A percentile compares a stretch with the other conserved stretches of the same genome.
These are phyloP conservation scores for Pseudopodoces humilis DNA, from an alignment of 2,113 vertebrate genomes.

Conservation along the genomic window DNA sequence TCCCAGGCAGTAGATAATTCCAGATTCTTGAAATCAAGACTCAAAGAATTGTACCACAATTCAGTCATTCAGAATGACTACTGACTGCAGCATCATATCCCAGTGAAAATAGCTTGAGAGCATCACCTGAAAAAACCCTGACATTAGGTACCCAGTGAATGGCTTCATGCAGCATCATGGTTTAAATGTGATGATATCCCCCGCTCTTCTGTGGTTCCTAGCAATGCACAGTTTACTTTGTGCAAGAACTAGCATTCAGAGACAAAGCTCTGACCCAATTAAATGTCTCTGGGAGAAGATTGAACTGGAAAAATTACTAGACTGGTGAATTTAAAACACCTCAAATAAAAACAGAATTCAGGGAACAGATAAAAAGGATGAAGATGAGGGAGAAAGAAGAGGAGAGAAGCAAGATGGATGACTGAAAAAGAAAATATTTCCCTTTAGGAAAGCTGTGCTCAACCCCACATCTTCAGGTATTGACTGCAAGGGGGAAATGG, in stretches of 20 bases:
- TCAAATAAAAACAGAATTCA: neutral
- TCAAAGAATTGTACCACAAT: neutral
- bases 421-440: neutral
- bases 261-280: neutral
- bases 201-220: neutral
- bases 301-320: neutral
- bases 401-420: neutral
- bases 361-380: neutral
- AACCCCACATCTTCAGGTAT: neutral
- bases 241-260: neutral
- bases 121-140: neutral
- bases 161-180: neutral
- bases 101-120: neutral
- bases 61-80: neutral
- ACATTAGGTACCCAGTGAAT: neutral
- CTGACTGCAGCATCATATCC: neutral
- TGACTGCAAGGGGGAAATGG: neutral
- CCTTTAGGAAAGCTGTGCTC: neutral
- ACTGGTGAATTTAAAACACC: neutral
- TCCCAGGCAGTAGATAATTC: neutral
- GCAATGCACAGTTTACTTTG: neutral
- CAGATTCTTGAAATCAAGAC: neutral
- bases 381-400: neutral
- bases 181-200: neutral
- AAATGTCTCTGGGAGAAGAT: neutral